Conservation (phyloP, 2,113 vertebrate genomes). For the Leptobrachium leishanense region DNA sequence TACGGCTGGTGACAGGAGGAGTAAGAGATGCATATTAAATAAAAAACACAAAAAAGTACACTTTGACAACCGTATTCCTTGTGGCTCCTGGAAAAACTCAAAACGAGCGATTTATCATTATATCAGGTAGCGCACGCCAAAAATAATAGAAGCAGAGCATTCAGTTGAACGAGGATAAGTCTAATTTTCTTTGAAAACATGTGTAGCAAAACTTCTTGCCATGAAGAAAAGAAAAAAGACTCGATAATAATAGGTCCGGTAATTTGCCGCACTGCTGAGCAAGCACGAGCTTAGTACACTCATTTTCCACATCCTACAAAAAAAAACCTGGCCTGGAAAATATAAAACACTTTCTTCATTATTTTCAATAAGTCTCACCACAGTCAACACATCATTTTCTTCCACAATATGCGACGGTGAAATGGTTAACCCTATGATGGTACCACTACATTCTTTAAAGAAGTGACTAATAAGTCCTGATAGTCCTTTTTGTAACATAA, state of each 20-base stretch:
- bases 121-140: background rate
- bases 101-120: constrained; percentile 1
- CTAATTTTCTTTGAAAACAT: constrained; percentile 9
- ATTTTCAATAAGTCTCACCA: constrained; percentile 8
- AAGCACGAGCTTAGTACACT: constrained; percentile 28
- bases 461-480: no score
- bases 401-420: background rate
- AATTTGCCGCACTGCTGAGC: constrained; percentile 22
- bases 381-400: background rate
- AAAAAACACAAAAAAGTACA: background rate
- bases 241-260: constrained; percentile 17
- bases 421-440: background rate
- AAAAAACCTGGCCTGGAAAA: constrained; percentile 18
- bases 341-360: background rate
- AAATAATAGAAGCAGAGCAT: background rate
- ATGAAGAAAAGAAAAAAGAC: constrained; percentile 17
- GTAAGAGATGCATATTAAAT: background rate
- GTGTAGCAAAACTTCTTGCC: background rate
- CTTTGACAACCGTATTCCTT: background rate
- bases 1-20: background rate
- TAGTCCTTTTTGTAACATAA: no score
- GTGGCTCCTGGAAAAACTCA: background rate
- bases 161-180: background rate
- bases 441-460: no score
- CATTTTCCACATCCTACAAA: constrained; percentile 35